phyloP scores from a whole-genome alignment of 64 coral and sea anemone species.

The Catalaphyllia jardinei region DNA sequence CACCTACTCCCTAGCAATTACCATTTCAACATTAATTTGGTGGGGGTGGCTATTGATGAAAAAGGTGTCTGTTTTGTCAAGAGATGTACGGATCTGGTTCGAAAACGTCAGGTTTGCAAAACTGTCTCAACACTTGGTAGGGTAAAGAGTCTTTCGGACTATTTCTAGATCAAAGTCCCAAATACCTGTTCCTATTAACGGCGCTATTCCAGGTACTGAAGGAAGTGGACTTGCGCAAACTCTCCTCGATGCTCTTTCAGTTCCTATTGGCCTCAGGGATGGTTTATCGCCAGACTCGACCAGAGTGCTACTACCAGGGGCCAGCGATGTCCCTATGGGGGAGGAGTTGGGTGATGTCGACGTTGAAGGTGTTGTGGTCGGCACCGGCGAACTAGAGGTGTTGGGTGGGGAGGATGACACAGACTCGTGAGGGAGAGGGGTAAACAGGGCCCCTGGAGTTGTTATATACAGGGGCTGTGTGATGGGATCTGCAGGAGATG shows the following conservation, averaged over 20 bases:
- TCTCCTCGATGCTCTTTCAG: constrained; percentile 88
- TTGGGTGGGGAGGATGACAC: constrained; percentile 72
- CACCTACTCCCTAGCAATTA: no score
- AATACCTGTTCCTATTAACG: constrained; percentile 75
- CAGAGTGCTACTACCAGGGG: constrained; percentile 57
- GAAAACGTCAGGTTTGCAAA: no score
- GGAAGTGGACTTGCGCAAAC: constrained; percentile 85
- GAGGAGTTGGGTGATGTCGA: constrained; percentile 83
- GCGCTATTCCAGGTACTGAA: constrained; percentile 85
- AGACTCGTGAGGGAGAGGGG: constrained; percentile 75
- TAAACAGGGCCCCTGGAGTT: constrained; percentile 88
- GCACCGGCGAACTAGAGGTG: constrained; percentile 82
- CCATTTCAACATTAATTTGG: not conserved
- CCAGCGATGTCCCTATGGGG: constrained; percentile 74
- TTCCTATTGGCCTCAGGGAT: constrained; percentile 87
- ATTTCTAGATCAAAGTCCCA: not conserved
- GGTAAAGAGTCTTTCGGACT: no score
- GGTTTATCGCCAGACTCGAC: constrained; percentile 68
- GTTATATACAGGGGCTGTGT: constrained; percentile 91
- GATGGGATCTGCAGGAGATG: constrained; percentile 70
- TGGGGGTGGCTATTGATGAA: not conserved
- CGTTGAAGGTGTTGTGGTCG: constrained; percentile 74
- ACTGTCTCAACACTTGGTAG: no score
- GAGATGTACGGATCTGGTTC: not conserved
- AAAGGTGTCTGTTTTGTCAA: not conserved